A percentile compares a stretch with the other conserved stretches of the same genome.
Conservation (phyloP, 30 jellyfish, hydroid and myxozoan genomes). For the Turritopsis dohrnii region DNA sequence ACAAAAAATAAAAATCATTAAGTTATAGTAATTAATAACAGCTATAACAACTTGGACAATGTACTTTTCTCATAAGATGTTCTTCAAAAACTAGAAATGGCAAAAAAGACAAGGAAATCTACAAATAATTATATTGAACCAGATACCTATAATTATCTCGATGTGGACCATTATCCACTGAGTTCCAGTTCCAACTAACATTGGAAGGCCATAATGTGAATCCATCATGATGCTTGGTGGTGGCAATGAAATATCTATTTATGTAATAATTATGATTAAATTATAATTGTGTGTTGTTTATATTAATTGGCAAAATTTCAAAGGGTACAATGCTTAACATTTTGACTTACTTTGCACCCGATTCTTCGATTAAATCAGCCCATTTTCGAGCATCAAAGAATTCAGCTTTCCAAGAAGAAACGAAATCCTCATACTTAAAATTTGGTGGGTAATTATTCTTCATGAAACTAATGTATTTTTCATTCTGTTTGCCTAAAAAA, state of each 20-base stretch:
- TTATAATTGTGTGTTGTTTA: background rate
- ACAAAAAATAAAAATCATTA: too few species aligned
- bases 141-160: slow-evolving; percentile 3
- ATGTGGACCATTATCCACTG: slow-evolving; percentile 29
- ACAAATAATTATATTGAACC: background rate
- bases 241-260: slow-evolving; percentile 26
- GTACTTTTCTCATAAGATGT: too few species aligned
- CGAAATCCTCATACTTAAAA: slow-evolving; percentile 75
- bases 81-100: too few species aligned
- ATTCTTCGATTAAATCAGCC: slow-evolving; percentile 76
- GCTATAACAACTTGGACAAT: too few species aligned
- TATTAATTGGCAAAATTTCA: background rate
- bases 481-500: slow-evolving; percentile 38
- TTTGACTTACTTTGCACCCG: slow-evolving; percentile 83
- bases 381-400: slow-evolving; percentile 61
- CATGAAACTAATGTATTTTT: slow-evolving; percentile 51
- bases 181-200: slow-evolving; percentile 32
- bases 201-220: slow-evolving; percentile 33
- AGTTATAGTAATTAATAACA: too few species aligned
- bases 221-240: slow-evolving; percentile 37
- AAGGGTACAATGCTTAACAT: background rate
- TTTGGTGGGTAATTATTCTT: slow-evolving; percentile 77
- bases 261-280: too few species aligned
- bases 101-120: too few species aligned
- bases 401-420: slow-evolving; percentile 61